These are phyloP conservation scores for Drosophila nigricruria DNA, from an alignment of 2,888 invertebrate species.

Conservation along the genomic window DNA sequence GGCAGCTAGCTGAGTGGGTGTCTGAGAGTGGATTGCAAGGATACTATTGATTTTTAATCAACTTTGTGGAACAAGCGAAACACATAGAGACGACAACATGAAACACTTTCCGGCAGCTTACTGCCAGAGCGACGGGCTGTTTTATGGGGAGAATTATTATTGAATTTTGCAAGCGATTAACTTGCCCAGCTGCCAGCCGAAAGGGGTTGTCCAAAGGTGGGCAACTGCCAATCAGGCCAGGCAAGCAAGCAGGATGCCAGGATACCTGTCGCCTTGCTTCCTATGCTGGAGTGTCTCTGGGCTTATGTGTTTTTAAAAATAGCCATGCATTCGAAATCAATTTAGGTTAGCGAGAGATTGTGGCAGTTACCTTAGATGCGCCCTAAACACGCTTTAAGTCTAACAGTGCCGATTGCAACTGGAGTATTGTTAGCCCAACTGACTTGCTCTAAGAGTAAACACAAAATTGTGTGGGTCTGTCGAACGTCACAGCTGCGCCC, in stretches of 20 bases:
- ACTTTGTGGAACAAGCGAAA: constrained; percentile 38
- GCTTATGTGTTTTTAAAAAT: constrained; percentile 56
- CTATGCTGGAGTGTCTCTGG: constrained; percentile 23
- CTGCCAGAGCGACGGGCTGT: constrained; percentile 39
- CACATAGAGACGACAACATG: constrained; percentile 61
- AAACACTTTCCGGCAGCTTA: constrained; percentile 77
- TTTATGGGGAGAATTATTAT: constrained; percentile 69
- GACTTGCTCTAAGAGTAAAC: constrained; percentile 41
- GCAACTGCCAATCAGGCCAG: constrained; percentile 32
- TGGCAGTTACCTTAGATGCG: not conserved
- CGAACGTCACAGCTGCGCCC: constrained; percentile 23
- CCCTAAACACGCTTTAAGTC: not conserved
- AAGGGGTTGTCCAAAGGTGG: constrained; percentile 14
- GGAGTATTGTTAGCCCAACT: not conserved
- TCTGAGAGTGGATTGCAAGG: constrained; percentile 12
- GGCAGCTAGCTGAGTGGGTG: constrained; percentile 8
- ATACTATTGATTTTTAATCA: constrained; percentile 78
- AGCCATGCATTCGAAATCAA: constrained; percentile 41
- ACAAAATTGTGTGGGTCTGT: not conserved
- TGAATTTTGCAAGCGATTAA: constrained; percentile 83
- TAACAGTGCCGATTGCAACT: constrained; percentile 8
- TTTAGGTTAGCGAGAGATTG: constrained; percentile 27
- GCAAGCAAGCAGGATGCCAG: constrained; percentile 22
- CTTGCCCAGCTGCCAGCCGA: constrained; percentile 63
- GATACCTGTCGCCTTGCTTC: constrained; percentile 28